Evolutionary conservation across 2,113 vertebrate genomes (phyloP), one percentile per base, ranked within the genome.

Genomic region (Trogon surrucura): DNA sequence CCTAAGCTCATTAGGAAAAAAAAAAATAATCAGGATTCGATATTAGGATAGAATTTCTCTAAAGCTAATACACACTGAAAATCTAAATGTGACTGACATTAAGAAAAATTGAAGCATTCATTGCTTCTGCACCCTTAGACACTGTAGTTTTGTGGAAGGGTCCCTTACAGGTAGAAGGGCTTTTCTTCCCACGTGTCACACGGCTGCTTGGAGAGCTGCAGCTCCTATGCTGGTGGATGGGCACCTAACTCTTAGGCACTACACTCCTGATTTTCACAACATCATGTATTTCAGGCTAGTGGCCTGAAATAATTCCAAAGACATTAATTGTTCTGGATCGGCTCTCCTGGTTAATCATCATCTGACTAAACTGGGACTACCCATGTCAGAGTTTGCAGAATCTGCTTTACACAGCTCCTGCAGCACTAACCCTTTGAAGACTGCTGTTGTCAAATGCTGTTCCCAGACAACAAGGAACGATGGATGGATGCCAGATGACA

Each of bases 401-500:
- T 79, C 65, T 71, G 57, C 73, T 77, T 89, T 67, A 89, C 10
- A 17, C 44, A 75, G 84, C 61, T 94, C 48, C 89, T 75, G 61
- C 78, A 64, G 38, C 23, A 87, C 70, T 60, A 66, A 67, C 29
- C 7, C 48, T 96, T 89, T 95, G 93, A 95, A 85, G 70, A 64
- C 26, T 29, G 69, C 51, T 89, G 61, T 60, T 91, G 77, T 95
- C 93, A 91, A 91, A 75, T 25, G 54, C 19, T 80, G 23, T 84
- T 95, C 64, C n/a, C 60, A 86, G 83, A 85, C n/a, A 84, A 70
- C 29, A 66, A 22, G 85, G 62, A 94, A 82, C 48, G 54, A 69
- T 73, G 85, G 50, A 65, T 64, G 62, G 82, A 77, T 61, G 74
- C 90, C 79, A 96, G 88, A 62, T 69, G 78, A 94, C 62, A 94